Evolutionary conservation across 1,140 invertebrate species (phyloP), one percentile per base, ranked within the genome.

Genomic region (Glomeris maerens): DNA sequence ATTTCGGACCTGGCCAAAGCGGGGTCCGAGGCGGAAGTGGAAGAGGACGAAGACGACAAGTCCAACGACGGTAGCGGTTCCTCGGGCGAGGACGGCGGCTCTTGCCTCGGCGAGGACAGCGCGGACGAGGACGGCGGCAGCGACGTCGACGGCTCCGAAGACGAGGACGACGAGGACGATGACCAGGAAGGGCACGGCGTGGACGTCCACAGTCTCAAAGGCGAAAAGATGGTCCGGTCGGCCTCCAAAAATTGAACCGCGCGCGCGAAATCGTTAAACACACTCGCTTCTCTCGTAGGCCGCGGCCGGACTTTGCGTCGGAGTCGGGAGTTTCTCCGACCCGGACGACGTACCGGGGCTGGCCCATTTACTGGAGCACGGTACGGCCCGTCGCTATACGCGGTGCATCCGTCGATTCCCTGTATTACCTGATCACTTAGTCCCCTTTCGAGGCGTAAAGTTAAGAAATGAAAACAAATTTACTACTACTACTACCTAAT

Each of bases 301-400:
- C 41, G 67, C 71, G 27, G 71, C 68, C 27, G 64, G 67, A 10
- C 56, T 74, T 41, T 67, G 71, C 56, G 68, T 74, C 2, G 52
- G 67, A 28, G 62, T 71, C 51, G 72, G 72, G 57, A 55, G 59
- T 47, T 53, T 75, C 57, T 63, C 60, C 47, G 77, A 79, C 61
- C 86, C 86, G 0, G 59, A 65, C 38, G 72, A 83, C 36, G 77
- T 92, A 45, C 86, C 81, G 53, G 92, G 92, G 1, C 62, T 95
- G 57, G 88, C 91, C 1, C 91, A 96, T 68, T 93, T 96, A 67
- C 75, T 93, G 42, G 91, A 96, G 64, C 91, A 96, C 63, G 93
- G 39, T 49, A 40, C 25, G 27, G 1, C 20, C 5, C 23, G n/a
- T n/a, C n/a, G n/a, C n/a, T n/a, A n/a, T n/a, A n/a, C n/a, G n/a